Evolutionary conservation across 2,113 vertebrate species (phyloP), one percentile per base, ranked within the genome.

Genomic region (Mormoops blainvillei): DNA sequence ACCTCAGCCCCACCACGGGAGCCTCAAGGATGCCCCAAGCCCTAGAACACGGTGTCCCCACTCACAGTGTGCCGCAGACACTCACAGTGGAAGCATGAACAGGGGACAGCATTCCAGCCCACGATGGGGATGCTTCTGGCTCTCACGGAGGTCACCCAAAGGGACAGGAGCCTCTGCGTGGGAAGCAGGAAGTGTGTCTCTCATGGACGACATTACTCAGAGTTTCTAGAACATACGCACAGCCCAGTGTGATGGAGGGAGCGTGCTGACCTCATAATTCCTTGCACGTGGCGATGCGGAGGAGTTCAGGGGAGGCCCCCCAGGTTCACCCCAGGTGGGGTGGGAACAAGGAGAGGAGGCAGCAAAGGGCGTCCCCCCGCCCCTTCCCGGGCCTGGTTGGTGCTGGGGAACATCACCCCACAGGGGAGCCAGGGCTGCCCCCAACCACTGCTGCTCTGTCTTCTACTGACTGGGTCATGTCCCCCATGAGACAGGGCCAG

Each of bases 101-200:
- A 31, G 15, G 0, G 43, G 36, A 33, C 7, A 14, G 50, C 2
- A 11, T 26, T 7, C 18, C 0, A 3, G 36, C 6, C 61, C 28
- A n/a, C 1, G 6, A 33, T 0, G 3, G n/a, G 45, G 22, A 4
- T 14, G 58, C 33, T 26, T 26, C 41, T n/a, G 54, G 19, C 41
- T 28, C 58, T 20, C 19, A 7, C 2, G 13, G 41, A 28, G 20
- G 22, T 31, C 43, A 7, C 43, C 73, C 12, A 0, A 14, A 71
- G 43, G 67, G 68, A 16, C 41, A 19, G 24, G 10, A 61, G 19
- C 52, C n/a, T 26, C 19, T 22, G 9, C 18, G 24, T 28, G 12
- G 63, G 65, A 45, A 70, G n/a, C 1, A 5, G 36, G 38, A n/a
- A 33, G 48, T 4, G 19, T 9, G 4, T 33, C 18, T 22, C 22